Evolutionary conservation across 1,140 invertebrate genomes (phyloP).

Genomic region (Musca vetustissima): DNA sequence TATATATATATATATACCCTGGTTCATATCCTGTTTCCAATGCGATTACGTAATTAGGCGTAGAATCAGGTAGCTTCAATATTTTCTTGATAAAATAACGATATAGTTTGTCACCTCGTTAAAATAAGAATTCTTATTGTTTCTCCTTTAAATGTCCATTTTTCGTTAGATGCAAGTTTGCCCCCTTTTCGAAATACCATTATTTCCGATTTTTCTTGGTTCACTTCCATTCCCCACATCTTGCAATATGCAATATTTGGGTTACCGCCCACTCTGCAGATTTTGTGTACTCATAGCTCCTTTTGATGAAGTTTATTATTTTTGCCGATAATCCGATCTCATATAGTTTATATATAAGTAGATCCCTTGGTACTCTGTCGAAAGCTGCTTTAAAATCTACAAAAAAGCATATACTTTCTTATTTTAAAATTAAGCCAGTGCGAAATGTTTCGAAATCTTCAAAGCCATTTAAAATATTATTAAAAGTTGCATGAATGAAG

Average conservation of each 20-base stretch:
- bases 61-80: too few relatives aligned
- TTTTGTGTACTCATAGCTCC: not conserved
- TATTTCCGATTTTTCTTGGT: not conserved
- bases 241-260: not conserved
- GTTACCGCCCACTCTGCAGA: not conserved
- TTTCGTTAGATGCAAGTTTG: not conserved
- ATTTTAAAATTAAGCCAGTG: too few relatives aligned
- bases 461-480: not conserved
- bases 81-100: too few relatives aligned
- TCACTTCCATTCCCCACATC: conserved; percentile 16
- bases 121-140: not conserved
- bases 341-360: not conserved
- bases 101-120: too few relatives aligned
- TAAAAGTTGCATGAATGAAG: not conserved
- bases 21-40: too few relatives aligned
- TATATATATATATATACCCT: too few relatives aligned
- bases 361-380: not conserved
- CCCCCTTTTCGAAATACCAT: conserved; percentile 16
- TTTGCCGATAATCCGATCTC: not conserved
- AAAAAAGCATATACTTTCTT: not conserved
- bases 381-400: not conserved
- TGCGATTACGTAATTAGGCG: too few relatives aligned
- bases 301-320: not conserved
- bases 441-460: not conserved
- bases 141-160: not conserved